Evolutionary conservation across 2,888 invertebrate species (phyloP).

Genomic region (Lamellibrachia satsuma): DNA sequence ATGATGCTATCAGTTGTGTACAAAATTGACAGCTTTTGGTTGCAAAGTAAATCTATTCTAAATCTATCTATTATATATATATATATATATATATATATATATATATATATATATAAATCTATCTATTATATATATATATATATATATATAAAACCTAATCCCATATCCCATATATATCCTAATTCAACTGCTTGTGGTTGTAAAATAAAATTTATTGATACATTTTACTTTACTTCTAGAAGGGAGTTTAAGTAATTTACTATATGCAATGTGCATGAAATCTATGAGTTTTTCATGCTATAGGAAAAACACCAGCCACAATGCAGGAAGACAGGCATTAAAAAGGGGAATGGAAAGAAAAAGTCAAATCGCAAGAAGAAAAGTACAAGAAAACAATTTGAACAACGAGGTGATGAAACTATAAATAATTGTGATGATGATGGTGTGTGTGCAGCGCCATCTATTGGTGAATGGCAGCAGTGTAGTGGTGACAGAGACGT

Average conservation of each 20-base stretch:
- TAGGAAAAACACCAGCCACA: not conserved
- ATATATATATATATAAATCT: no score
- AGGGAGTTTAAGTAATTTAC: not conserved
- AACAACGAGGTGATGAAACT: not conserved
- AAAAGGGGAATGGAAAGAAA: not conserved
- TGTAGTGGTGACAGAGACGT: not conserved
- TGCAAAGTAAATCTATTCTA: no score
- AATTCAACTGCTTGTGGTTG: no score
- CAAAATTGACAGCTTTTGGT: no score
- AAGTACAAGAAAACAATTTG: not conserved
- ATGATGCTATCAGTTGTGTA: no score
- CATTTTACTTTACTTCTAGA: not conserved
- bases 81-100: no score
- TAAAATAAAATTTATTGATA: no score
- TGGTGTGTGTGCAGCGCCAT: not conserved
- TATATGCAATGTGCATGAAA: not conserved
- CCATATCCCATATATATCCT: no score
- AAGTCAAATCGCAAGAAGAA: constrained; percentile 22
- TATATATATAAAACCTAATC: no score
- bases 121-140: no score
- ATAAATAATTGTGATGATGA: not conserved
- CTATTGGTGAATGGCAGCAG: constrained; percentile 12
- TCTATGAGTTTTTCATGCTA: not conserved
- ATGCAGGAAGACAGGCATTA: not conserved
- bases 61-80: no score